Percentiles rank a stretch among this genome's conserved stretches.
Conservation (phyloP, 2,113 vertebrate species). For the Carollia perspicillata region DNA sequence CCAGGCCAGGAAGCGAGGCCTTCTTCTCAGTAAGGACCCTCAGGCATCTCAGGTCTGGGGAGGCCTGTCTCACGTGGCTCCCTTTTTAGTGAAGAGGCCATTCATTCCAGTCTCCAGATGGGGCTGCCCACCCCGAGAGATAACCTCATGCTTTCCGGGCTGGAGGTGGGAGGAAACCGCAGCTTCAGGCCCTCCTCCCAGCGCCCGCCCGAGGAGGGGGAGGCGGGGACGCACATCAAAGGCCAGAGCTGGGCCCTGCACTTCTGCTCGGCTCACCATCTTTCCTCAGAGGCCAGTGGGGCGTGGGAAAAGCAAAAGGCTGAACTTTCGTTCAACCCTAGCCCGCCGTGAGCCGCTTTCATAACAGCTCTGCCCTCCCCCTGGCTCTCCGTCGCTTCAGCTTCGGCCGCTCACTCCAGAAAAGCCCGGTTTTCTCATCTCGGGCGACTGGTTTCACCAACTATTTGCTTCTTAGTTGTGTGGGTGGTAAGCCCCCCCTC, state of each 20-base stretch:
- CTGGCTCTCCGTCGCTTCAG: background rate
- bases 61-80: background rate
- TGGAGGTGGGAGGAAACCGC: background rate
- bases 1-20: background rate
- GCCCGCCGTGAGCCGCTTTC: background rate
- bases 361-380: background rate
- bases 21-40: background rate
- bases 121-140: background rate
- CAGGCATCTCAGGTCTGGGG: accelerated
- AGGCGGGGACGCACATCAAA: background rate
- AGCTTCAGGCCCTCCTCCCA: background rate
- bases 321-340: constrained; percentile 40
- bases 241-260: accelerated
- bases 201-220: background rate
- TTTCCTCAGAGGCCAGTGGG: background rate
- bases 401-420: background rate
- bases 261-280: background rate
- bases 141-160: background rate
- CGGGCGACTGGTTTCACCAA: background rate
- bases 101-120: background rate
- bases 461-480: background rate
- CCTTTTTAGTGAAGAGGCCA: background rate
- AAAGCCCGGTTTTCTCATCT: background rate
- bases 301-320: constrained; percentile 21
- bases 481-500: background rate